Evolutionary conservation across 2,113 vertebrate genomes (phyloP).

Genomic region (Tympanuchus pallidicinctus): DNA sequence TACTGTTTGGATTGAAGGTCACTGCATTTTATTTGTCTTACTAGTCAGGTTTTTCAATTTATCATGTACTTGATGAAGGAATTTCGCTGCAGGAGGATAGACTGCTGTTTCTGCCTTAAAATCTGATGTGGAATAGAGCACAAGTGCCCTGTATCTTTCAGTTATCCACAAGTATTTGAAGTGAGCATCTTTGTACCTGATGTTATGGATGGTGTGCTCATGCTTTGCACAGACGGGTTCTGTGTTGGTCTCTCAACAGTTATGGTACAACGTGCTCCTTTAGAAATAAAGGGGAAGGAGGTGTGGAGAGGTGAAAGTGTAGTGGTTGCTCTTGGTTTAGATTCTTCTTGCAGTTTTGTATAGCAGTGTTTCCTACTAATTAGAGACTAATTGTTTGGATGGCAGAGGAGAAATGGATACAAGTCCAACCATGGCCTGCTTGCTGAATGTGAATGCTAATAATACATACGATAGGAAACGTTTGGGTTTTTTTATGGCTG

Average conservation of each 20-base stretch:
- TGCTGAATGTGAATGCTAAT: background rate
- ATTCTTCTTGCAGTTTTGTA: background rate
- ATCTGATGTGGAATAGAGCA: background rate
- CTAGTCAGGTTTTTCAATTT: background rate
- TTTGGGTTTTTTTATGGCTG: background rate
- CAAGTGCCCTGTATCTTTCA: background rate
- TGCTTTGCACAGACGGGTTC: fast-evolving
- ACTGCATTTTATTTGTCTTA: background rate
- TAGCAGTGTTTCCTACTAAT: background rate
- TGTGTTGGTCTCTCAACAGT: background rate
- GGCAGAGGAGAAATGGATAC: background rate
- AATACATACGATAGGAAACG: background rate
- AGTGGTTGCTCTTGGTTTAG: background rate
- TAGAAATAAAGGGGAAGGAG: background rate
- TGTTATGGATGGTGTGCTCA: fast-evolving
- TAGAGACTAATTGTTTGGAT: background rate
- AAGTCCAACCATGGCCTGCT: background rate
- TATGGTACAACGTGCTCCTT: background rate
- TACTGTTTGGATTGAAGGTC: background rate
- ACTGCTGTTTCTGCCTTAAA: background rate
- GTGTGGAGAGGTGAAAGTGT: background rate
- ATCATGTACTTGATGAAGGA: background rate
- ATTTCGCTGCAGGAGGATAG: background rate
- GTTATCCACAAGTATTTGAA: background rate
- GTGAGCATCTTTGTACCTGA: background rate